Percentiles rank a stretch among this genome's conserved stretches.
These are phyloP conservation scores for Ciconia stormi DNA, from an alignment of 2,113 vertebrate genomes.

Conservation along the genomic window DNA sequence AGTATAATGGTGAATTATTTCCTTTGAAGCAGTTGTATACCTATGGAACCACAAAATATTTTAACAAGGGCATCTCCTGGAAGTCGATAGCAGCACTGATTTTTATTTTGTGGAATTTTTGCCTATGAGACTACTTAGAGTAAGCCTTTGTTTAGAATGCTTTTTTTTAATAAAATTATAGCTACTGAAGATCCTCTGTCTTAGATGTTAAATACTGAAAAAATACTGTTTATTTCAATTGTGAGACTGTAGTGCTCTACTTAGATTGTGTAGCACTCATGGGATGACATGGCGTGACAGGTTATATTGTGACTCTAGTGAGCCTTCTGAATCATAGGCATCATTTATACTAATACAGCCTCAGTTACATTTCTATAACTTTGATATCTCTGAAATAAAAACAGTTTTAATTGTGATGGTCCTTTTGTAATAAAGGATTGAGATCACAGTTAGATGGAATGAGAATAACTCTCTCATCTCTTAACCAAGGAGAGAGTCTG, in stretches of 20 bases:
- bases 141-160: not conserved
- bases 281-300: accelerated
- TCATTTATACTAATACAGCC: not conserved
- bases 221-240: not conserved
- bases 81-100: not conserved
- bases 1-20: not conserved
- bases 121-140: not conserved
- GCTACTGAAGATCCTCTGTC: not conserved
- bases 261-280: not conserved
- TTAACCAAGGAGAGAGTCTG: not conserved
- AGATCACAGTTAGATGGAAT: not conserved
- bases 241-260: too few species aligned
- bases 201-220: not conserved
- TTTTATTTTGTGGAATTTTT: not conserved
- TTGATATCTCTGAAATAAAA: not conserved
- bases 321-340: not conserved
- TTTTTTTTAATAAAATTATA: not conserved
- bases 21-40: not conserved
- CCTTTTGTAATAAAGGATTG: not conserved
- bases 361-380: not conserved
- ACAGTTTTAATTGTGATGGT: not conserved
- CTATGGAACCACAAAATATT: not conserved
- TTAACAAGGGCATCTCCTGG: not conserved
- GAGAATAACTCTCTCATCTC: too few species aligned
- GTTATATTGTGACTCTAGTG: not conserved